These are phyloP conservation scores for Formica aserva DNA, from an alignment of 2,888 invertebrate species.

Conservation along the genomic window DNA sequence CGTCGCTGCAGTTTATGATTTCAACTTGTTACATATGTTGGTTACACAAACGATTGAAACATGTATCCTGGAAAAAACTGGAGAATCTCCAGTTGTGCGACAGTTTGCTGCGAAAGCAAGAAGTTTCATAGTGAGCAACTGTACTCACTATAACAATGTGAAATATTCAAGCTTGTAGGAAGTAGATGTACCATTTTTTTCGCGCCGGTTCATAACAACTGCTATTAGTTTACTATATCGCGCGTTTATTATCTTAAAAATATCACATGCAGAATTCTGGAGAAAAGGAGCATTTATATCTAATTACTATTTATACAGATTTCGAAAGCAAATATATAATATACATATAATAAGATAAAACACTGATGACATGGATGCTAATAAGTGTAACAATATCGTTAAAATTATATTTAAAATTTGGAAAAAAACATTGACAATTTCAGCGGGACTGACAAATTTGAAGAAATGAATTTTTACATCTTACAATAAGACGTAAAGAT, in stretches of 20 bases:
- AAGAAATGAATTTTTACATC: background rate
- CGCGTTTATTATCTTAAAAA: background rate
- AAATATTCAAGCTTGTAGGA: conserved; percentile 12
- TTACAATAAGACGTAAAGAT: background rate
- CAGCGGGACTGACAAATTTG: background rate
- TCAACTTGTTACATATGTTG: background rate
- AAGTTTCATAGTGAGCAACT: conserved; percentile 3
- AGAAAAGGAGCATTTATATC: background rate
- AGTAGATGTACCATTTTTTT: background rate
- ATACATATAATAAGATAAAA: background rate
- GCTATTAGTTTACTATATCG: background rate
- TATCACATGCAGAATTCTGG: background rate
- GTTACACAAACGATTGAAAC: conserved; percentile 25
- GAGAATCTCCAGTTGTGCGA: background rate
- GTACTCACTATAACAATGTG: background rate
- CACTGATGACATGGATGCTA: background rate
- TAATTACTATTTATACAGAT: background rate
- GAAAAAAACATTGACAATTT: background rate
- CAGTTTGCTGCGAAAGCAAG: conserved; percentile 6
- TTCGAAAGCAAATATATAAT: background rate
- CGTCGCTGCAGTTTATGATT: conserved; percentile 27
- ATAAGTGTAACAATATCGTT: background rate
- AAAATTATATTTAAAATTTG: background rate
- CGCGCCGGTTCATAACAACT: background rate
- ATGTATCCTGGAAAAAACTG: conserved; percentile 3